Percentiles rank a stretch among this genome's conserved stretches.
Evolutionary conservation across 2,888 invertebrate genomes (phyloP).

Genomic region (Lithosia quadra): DNA sequence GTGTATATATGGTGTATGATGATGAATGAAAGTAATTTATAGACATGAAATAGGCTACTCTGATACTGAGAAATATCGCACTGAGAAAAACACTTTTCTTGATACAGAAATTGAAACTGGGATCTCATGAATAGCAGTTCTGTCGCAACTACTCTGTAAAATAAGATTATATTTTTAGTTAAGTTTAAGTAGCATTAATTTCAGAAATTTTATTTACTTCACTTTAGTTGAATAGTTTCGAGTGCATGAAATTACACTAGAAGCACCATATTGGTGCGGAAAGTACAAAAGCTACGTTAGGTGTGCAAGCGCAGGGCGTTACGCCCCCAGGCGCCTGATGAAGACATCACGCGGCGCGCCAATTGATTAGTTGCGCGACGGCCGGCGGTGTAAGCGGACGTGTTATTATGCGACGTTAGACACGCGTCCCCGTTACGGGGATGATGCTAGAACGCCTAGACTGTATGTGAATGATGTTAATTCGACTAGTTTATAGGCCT

Average conservation of each 20-base stretch:
- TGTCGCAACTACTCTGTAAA: background rate
- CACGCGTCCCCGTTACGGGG: slow-evolving; percentile 73
- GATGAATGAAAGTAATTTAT: too few relatives aligned
- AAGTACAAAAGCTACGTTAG: slow-evolving; percentile 54
- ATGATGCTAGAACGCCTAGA: slow-evolving; percentile 44
- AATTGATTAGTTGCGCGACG: slow-evolving; percentile 86
- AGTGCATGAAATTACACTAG: slow-evolving; percentile 52
- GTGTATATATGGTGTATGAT: too few relatives aligned
- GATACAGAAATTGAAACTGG: background rate
- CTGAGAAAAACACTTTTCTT: background rate
- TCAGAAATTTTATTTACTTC: background rate
- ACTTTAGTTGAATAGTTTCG: slow-evolving; percentile 39
- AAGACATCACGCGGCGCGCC: slow-evolving; percentile 84
- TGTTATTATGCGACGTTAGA: slow-evolving; percentile 84
- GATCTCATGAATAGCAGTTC: background rate
- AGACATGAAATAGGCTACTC: too few relatives aligned
- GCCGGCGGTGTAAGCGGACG: slow-evolving; percentile 69
- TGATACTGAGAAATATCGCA: too few relatives aligned
- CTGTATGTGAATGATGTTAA: slow-evolving; percentile 51
- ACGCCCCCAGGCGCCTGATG: slow-evolving; percentile 83
- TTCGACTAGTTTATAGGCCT: slow-evolving; percentile 41
- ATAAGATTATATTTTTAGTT: background rate
- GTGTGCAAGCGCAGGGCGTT: slow-evolving; percentile 78
- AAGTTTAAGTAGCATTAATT: background rate
- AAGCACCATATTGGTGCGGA: slow-evolving; percentile 48